Base-by-base conservation (phyloP, 92 coral and sea anemone genomes). In the Galaxea fascicularis region DNA sequence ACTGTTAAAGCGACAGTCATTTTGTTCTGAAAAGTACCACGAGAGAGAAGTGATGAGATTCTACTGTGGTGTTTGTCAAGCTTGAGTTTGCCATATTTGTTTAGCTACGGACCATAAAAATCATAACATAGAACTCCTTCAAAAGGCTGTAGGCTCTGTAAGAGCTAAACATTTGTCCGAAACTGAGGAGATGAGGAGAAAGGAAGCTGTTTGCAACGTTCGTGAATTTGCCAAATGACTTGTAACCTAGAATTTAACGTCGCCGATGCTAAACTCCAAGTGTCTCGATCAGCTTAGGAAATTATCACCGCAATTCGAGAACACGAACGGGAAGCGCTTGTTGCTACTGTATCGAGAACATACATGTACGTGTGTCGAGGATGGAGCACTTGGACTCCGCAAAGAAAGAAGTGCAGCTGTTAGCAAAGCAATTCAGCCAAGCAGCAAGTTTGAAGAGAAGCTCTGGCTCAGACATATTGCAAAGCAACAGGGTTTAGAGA, bases 1-100 rank as follows among this genome's bases (percentile, higher is more conserved):
- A 21, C n/a, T 57, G 24, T 11, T 60, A 18, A 76, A 76, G 9
- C 29, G 54, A 39, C 26, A 76, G n/a, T 45, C 67, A 41, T 57
- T 57, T 59, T 76, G 80, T 10, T 57, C 68, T 4, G 13, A 75
- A 24, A 25, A 75, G 80, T 75, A 56, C 67, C 80, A 75, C 67
- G 68, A 75, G 68, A 31, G 51, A 57, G 80, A 75, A 29, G 26
- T 57, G 22, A 57, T 66, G 17, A 57, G 68, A 35, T 76, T 76
- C 31, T 76, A 30, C 53, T 76, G 80, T 26, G 52, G 63, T n/a
- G 1, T 14, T 1, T 76, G 80, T 59, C 31, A 58, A 58, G 22
- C 67, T 54, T 76, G 80, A 12, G 27, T 76, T 29, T 76, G 80
- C 14, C 80, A 76, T 1, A 10, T 21, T 57, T 76, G 80, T 16